Evolutionary conservation across 2,797 vertebrate genomes (phyloP), one percentile per base, ranked within the genome.

Genomic region (Propithecus deckenii): DNA sequence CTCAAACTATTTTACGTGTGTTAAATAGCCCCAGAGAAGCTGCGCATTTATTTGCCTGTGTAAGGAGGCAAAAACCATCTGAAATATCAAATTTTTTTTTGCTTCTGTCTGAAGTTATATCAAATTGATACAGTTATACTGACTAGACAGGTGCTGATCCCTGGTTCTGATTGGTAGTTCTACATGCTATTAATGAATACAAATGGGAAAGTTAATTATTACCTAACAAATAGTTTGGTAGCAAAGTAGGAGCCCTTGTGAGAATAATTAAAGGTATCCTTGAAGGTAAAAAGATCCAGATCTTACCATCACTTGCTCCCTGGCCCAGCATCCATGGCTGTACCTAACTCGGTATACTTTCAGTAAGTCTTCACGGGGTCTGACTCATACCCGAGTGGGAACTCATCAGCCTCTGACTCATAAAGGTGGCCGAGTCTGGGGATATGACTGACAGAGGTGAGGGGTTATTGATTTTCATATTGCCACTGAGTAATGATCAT

Each of bases 391-490:
- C 2, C 10, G 57, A 30, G 23, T 69, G 17, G 32, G 69, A 79
- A 74, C 41, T 84, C 52, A 93, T 84, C 59, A 78, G 32, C 2
- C 12, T 96, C n/a, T 43, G 89, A 48, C 81, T 87, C 52, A n/a
- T 2, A 38, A 78, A 96, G 57, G 91, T 91, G 71, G 85, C 63
- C 28, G 50, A 69, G 89, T 65, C 86, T 61, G 46, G 69, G 43
- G 46, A 86, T 71, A 76, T 48, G 83, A 91, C 89, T 93, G 84
- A 74, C 84, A 50, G 63, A 96, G 76, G 89, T 96, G 97, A 97
- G 92, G 57, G 75, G 80, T 83, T 98, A 98, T 97, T 96, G 97
- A 97, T 97, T 97, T 98, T 96, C 65, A 48, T 90, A 95, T 92
- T 96, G 61, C 91, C 59, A 80, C 63, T 95, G 87, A 98, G 61